These are phyloP conservation scores for Halcyon chelicuti DNA, from an alignment of 2,797 vertebrate species.

Conservation along the genomic window DNA sequence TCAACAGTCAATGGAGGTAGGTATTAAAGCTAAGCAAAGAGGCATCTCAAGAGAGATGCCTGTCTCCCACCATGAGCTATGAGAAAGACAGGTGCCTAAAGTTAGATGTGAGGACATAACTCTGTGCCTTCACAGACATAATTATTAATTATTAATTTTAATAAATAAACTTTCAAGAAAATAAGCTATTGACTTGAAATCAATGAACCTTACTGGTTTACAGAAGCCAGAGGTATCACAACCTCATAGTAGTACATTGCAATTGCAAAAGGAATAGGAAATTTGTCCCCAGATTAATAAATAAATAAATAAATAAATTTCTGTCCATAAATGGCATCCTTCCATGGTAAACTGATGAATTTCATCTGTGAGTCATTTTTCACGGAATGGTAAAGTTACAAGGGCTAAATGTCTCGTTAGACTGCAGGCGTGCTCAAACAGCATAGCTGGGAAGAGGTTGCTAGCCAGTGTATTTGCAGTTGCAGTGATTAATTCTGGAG, in stretches of 20 bases:
- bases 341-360: constrained; percentile 10
- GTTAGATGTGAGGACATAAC: neutral
- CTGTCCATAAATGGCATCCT: constrained; percentile 12
- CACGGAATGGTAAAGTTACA: neutral
- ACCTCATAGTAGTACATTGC: neutral
- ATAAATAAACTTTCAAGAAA: neutral
- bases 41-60: neutral
- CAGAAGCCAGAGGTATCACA: neutral
- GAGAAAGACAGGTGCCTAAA: neutral
- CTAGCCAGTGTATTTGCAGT: neutral
- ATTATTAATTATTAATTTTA: neutral
- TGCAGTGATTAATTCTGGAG: neutral
- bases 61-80: neutral
- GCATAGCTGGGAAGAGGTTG: neutral
- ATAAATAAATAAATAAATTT: neutral
- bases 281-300: neutral
- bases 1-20: neutral
- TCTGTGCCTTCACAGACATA: neutral
- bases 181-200: neutral
- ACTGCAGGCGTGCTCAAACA: neutral
- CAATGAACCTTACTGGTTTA: neutral
- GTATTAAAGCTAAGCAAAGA: neutral
- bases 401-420: neutral
- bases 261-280: neutral
- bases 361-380: constrained; percentile 45